A percentile compares a stretch with the other conserved stretches of the same genome.
Conservation (phyloP, 2,113 vertebrate genomes). For the Coracopsis vasa region DNA sequence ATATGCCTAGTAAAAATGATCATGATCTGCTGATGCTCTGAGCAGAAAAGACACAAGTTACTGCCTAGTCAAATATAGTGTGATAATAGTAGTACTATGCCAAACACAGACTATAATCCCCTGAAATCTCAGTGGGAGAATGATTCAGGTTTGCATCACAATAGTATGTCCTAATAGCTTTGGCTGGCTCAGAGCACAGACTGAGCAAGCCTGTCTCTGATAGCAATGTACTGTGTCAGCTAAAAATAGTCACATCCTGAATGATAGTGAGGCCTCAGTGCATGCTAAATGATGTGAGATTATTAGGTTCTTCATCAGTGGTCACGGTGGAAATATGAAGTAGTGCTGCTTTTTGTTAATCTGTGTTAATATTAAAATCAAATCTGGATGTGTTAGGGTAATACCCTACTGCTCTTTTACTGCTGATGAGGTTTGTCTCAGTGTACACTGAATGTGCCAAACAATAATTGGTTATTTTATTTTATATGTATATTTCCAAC, state of each 20-base stretch:
- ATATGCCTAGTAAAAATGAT: not conserved
- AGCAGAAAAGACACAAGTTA: not conserved
- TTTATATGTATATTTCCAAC: not conserved
- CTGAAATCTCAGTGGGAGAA: not conserved
- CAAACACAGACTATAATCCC: not conserved
- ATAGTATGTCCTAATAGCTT: not conserved
- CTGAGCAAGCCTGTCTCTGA: not conserved
- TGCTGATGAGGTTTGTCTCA: not conserved
- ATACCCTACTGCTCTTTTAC: not conserved
- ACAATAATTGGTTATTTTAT: not conserved
- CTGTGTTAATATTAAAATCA: not conserved
- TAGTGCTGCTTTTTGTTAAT: not conserved
- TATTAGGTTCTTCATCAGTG: not conserved
- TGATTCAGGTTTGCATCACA: not conserved
- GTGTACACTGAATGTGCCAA: not conserved
- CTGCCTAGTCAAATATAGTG: not conserved
- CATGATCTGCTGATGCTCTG: not conserved
- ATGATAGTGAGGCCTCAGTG: not conserved
- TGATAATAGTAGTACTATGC: not conserved
- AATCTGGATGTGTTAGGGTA: not conserved
- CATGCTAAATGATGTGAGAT: not conserved
- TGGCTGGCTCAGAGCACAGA: not conserved
- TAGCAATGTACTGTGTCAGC: not conserved
- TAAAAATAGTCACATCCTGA: not conserved
- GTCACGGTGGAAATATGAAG: not conserved